A percentile compares a stretch with the other conserved stretches of the same genome.
These are phyloP conservation scores for Aporophyla lueneburgensis DNA, from an alignment of 2,888 invertebrate species.

Conservation along the genomic window DNA sequence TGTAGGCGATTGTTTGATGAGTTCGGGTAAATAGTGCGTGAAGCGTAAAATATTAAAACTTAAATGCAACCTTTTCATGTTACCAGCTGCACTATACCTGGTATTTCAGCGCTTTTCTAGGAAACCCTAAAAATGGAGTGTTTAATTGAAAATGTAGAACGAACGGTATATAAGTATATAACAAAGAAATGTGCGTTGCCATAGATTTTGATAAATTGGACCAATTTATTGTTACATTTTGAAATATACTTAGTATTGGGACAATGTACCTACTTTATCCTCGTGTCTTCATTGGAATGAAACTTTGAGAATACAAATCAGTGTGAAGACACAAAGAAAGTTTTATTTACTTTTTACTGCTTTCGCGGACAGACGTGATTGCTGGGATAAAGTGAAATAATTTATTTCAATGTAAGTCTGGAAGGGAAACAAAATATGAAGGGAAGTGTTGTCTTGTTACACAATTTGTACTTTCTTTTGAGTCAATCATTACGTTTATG, in stretches of 20 bases:
- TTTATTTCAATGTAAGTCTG: slow-evolving; percentile 35
- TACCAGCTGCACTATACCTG: background rate
- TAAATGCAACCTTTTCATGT: background rate
- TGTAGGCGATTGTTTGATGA: background rate
- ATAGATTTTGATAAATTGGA: background rate
- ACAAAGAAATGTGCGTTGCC: background rate
- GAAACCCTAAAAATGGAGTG: background rate
- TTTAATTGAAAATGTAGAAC: background rate
- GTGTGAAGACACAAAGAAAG: slow-evolving; percentile 59
- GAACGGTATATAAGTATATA: background rate
- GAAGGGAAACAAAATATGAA: slow-evolving; percentile 18
- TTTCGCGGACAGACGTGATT: slow-evolving; percentile 52
- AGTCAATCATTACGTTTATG: background rate
- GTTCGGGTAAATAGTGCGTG: background rate
- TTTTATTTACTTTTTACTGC: slow-evolving; percentile 64
- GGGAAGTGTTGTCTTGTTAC: slow-evolving; percentile 4
- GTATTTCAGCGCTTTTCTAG: background rate
- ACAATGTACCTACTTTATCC: slow-evolving; percentile 18
- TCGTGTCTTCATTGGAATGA: slow-evolving; percentile 29
- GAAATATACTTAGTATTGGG: slow-evolving; percentile 15
- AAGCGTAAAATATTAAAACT: background rate
- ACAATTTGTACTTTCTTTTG: slow-evolving; percentile 25
- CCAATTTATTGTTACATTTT: slow-evolving; percentile 5
- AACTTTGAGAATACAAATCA: slow-evolving; percentile 61
- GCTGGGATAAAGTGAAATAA: slow-evolving; percentile 49